Evolutionary conservation across 2,888 invertebrate genomes (phyloP).

Genomic region (Hydriomena furcata): DNA sequence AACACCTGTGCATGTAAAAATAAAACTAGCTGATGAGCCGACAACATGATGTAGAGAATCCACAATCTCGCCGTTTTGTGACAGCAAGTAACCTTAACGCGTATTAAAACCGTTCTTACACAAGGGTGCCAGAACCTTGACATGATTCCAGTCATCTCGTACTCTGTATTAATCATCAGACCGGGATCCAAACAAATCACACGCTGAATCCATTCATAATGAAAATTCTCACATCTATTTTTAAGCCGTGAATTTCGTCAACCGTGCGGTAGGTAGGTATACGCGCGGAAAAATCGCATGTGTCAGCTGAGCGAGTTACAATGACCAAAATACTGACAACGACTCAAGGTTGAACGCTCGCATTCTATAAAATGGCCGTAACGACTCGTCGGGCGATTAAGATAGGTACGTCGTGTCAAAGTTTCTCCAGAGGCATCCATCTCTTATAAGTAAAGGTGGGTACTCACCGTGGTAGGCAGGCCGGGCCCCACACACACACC

Average conservation of each 20-base stretch:
- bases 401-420: slow-evolving; percentile 59
- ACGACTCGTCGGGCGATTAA: slow-evolving; percentile 59
- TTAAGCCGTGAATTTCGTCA: slow-evolving; percentile 36
- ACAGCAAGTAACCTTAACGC: slow-evolving; percentile 26
- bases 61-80: slow-evolving; percentile 31
- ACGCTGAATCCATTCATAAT: slow-evolving; percentile 45
- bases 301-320: slow-evolving; percentile 60
- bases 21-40: slow-evolving; percentile 26
- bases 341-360: slow-evolving; percentile 70
- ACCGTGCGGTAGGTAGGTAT: slow-evolving; percentile 28
- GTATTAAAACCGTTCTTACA: slow-evolving; percentile 44
- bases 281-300: slow-evolving; percentile 47
- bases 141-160: slow-evolving; percentile 61
- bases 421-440: slow-evolving; percentile 38
- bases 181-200: slow-evolving; percentile 50
- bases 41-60: slow-evolving; percentile 16
- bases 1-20: slow-evolving; percentile 20
- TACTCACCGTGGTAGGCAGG: slow-evolving; percentile 53
- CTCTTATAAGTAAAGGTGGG: slow-evolving; percentile 5
- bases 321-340: slow-evolving; percentile 72
- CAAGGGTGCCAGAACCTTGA: slow-evolving; percentile 68
- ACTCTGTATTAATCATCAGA: slow-evolving; percentile 54
- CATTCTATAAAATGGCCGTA: slow-evolving; percentile 77
- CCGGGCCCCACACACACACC: slow-evolving; percentile 50
- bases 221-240: slow-evolving; percentile 52